A percentile compares a stretch with the other conserved stretches of the same genome.
Conservation (phyloP, 2,113 vertebrate species). For the Takifugu flavidus region DNA sequence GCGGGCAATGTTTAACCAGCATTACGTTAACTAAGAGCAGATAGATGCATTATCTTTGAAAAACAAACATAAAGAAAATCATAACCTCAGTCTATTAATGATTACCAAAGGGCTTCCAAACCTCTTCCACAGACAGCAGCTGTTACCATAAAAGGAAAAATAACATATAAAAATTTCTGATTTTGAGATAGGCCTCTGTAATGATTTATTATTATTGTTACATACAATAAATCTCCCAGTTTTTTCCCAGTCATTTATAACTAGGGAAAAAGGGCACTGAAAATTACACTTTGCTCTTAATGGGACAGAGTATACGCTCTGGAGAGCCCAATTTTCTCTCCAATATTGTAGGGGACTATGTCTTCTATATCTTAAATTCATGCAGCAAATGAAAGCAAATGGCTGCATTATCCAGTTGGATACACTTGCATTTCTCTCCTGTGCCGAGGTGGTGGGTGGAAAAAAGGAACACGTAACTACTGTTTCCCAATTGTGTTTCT, state of each 20-base stretch:
- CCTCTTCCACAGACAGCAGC: neutral
- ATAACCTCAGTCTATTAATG: slow-evolving; percentile 24
- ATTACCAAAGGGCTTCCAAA: neutral
- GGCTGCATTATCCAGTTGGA: slow-evolving; percentile 12
- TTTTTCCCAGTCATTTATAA: no score
- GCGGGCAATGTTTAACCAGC: slow-evolving; percentile 29
- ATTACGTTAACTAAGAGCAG: neutral
- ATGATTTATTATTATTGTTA: no score
- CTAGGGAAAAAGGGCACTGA: no score
- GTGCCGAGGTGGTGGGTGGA: slow-evolving; percentile 38
- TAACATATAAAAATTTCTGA: no score
- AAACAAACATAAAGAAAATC: slow-evolving; percentile 2
- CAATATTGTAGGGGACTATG: no score
- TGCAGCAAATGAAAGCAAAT: neutral
- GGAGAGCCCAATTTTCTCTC: no score
- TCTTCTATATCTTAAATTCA: neutral
- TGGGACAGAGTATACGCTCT: no score
- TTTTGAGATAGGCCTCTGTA: no score
- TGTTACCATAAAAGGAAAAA: neutral
- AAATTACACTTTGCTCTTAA: no score
- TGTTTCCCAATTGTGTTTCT: slow-evolving; percentile 15
- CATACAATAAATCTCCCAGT: no score
- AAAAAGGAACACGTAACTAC: slow-evolving; percentile 19
- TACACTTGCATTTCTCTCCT: slow-evolving; percentile 44
- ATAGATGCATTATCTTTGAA: slow-evolving; percentile 13